These are phyloP conservation scores for Microplitis deprimator DNA, from an alignment of 2,888 invertebrate genomes.

Conservation along the genomic window DNA sequence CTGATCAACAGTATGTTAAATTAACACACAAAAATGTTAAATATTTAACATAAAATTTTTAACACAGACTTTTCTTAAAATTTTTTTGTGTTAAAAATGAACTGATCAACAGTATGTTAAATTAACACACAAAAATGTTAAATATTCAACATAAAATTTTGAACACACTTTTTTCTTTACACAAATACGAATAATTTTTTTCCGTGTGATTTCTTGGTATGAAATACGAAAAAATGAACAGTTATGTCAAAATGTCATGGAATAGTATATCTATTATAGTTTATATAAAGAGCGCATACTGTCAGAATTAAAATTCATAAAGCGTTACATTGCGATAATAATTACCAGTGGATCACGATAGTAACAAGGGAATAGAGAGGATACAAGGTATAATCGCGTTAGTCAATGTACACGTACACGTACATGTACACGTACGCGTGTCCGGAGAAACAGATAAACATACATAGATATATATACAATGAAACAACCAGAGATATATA, in stretches of 20 bases:
- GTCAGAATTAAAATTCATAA: conserved; percentile 12
- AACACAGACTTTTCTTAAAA: too few relatives aligned
- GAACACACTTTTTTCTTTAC: too few relatives aligned
- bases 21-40: too few relatives aligned
- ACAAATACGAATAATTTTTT: too few relatives aligned
- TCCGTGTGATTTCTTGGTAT: not conserved
- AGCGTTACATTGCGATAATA: conserved; percentile 15
- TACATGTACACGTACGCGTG: conserved; percentile 15
- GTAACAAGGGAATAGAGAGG: conserved; percentile 14
- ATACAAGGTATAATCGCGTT: conserved; percentile 23
- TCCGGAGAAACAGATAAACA: conserved; percentile 8
- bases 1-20: too few relatives aligned
- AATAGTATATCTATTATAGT: conserved; percentile 41
- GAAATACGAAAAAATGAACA: conserved; percentile 30
- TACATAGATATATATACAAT: not conserved
- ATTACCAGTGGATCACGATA: conserved; percentile 16
- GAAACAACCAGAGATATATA: conserved; percentile 30
- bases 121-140: too few relatives aligned
- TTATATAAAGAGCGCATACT: conserved; percentile 17
- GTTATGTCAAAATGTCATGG: conserved; percentile 31
- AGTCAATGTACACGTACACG: conserved; percentile 13
- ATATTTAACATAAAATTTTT: too few relatives aligned
- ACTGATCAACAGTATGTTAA: too few relatives aligned
- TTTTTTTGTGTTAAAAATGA: too few relatives aligned
- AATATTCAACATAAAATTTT: too few relatives aligned